Conservation (phyloP, 2,888 invertebrate species). For the Philhelius pedissequus region DNA sequence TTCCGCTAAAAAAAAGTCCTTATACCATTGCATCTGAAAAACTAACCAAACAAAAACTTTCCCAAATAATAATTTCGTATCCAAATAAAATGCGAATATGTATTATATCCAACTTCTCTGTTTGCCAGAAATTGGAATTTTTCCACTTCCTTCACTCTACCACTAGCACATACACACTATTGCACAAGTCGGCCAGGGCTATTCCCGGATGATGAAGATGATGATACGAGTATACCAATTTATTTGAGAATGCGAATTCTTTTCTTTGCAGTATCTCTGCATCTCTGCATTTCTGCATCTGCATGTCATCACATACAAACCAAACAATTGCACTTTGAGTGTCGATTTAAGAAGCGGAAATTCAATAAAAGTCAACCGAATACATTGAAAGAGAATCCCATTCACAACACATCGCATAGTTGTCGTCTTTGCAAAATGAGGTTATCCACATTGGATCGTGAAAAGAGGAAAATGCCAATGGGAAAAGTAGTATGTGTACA, state of each 20-base stretch:
- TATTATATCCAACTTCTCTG: not conserved
- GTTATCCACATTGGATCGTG: conserved; percentile 38
- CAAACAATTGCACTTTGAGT: conserved; percentile 11
- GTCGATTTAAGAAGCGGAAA: conserved; percentile 33
- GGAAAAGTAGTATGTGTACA: not conserved
- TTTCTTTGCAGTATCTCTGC: not conserved
- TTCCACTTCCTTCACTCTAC: not conserved
- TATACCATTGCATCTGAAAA: not conserved
- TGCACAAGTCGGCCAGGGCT: conserved; percentile 3
- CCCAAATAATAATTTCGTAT: conserved; percentile 23
- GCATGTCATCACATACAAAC: conserved; percentile 8
- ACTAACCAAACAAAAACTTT: conserved; percentile 16
- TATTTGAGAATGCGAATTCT: not conserved
- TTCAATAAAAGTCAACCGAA: conserved; percentile 29
- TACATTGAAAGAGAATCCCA: not conserved
- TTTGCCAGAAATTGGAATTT: conserved; percentile 6
- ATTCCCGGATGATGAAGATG: not conserved
- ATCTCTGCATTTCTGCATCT: not conserved
- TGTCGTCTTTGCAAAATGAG: conserved; percentile 7
- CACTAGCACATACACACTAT: not conserved
- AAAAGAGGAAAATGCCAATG: conserved; percentile 4
- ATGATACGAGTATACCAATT: conserved; percentile 21
- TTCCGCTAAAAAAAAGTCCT: not conserved
- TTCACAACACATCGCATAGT: not conserved
- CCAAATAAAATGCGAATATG: not conserved